Conservation (phyloP, 2,888 invertebrate species). For the Gisinianus flammeolus region DNA sequence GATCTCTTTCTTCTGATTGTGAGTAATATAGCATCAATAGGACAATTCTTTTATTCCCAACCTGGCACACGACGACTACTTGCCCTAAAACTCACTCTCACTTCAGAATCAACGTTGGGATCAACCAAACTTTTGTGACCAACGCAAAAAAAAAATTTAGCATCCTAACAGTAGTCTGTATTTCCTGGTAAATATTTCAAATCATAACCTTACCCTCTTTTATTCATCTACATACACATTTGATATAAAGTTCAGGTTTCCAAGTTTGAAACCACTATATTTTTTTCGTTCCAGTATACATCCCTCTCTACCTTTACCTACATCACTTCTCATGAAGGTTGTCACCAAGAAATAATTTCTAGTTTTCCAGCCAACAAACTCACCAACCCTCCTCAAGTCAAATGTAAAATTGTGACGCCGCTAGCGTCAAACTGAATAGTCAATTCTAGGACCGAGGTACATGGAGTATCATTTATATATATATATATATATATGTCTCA, state of each 20-base stretch:
- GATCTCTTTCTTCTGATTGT: constrained; percentile 36
- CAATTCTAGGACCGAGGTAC: no score
- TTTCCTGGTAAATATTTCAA: not conserved
- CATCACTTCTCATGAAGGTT: not conserved
- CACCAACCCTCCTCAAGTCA: no score
- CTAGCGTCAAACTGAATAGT: no score
- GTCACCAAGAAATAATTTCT: not conserved
- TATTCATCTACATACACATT: not conserved
- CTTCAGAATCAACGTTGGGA: constrained; percentile 8
- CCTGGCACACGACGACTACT: constrained; percentile 32
- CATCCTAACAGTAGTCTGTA: not conserved
- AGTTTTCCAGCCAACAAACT: no score
- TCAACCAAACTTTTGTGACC: not conserved
- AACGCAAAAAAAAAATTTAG: not conserved
- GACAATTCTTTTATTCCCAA: constrained; percentile 23
- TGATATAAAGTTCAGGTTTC: not conserved
- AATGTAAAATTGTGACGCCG: no score
- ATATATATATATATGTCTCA: not conserved
- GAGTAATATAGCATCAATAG: constrained; percentile 7
- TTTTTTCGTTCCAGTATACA: not conserved
- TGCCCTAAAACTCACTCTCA: constrained; percentile 14
- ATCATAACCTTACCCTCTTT: constrained; percentile 11
- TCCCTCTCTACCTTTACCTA: not conserved
- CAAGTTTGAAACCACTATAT: no score
- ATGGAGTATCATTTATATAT: not conserved